These are phyloP conservation scores for Camelus bactrianus DNA, from an alignment of 2,113 vertebrate genomes.

Conservation along the genomic window DNA sequence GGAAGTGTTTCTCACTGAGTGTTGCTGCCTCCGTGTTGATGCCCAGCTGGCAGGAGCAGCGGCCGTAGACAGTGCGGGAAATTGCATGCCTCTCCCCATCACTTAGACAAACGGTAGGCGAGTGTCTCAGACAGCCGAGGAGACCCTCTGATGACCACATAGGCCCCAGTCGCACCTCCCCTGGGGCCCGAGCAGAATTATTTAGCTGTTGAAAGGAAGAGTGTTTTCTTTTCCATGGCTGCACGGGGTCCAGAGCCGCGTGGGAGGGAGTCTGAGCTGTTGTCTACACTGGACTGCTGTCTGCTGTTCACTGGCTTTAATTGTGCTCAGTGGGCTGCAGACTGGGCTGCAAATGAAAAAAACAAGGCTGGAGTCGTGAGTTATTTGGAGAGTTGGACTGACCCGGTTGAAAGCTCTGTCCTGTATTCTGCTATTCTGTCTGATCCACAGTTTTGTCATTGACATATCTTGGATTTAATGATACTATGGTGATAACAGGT, in stretches of 20 bases:
- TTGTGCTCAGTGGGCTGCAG: no score
- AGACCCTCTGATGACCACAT: background rate
- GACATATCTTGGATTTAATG: background rate
- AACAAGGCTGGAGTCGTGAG: background rate
- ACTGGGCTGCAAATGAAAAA: background rate
- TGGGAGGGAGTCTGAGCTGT: background rate
- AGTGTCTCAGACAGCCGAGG: background rate
- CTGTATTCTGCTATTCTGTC: background rate
- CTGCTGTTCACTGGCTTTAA: background rate
- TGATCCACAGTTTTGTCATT: background rate
- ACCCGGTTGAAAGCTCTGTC: background rate
- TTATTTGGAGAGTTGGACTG: background rate
- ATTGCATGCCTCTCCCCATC: background rate
- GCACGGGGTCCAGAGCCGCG: accelerated
- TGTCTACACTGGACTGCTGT: no score
- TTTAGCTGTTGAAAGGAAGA: background rate
- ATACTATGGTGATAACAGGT: no score
- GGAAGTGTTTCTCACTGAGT: background rate
- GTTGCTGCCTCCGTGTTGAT: background rate
- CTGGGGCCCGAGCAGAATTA: background rate
- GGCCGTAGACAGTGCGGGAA: background rate
- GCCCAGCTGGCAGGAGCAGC: background rate
- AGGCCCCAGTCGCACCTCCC: background rate
- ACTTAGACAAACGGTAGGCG: accelerated
- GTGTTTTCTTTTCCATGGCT: background rate